Evolutionary conservation across 2,888 invertebrate species (phyloP).

Genomic region (Smittia aterrima): DNA sequence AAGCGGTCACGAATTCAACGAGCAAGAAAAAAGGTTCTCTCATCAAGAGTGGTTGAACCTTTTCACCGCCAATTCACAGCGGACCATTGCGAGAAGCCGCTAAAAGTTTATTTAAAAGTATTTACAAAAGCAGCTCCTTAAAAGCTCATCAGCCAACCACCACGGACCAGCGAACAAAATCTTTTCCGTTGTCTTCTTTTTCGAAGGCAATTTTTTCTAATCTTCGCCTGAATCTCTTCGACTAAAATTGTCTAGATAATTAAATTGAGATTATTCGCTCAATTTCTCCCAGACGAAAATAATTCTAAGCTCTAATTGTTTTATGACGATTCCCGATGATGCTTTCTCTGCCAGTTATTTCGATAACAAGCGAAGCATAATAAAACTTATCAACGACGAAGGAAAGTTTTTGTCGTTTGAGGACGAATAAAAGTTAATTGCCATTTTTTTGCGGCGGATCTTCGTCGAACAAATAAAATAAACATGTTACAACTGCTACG

Average conservation of each 20-base stretch:
- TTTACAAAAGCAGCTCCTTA: neutral
- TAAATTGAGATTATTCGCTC: slow-evolving; percentile 33
- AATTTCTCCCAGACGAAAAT: slow-evolving; percentile 18
- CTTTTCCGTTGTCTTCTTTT: too few species aligned
- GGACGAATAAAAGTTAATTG: neutral
- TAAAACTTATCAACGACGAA: neutral
- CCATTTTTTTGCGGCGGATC: neutral
- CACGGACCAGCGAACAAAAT: neutral
- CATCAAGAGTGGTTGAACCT: too few species aligned
- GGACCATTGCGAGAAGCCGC: neutral
- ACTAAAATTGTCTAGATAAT: slow-evolving; percentile 10
- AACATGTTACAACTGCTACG: neutral
- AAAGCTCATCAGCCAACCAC: neutral
- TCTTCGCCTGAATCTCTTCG: neutral
- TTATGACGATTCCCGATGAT: neutral
- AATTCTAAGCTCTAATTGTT: slow-evolving; percentile 11
- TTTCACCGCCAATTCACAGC: neutral
- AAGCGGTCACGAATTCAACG: neutral
- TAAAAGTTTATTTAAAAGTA: neutral
- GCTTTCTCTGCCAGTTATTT: neutral
- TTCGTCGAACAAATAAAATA: neutral
- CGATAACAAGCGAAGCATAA: neutral
- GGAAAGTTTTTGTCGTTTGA: neutral
- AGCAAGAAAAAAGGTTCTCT: neutral
- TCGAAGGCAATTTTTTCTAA: neutral